These are phyloP conservation scores for Omphaloscelis lunosa DNA, from an alignment of 2,888 invertebrate species.

Conservation along the genomic window DNA sequence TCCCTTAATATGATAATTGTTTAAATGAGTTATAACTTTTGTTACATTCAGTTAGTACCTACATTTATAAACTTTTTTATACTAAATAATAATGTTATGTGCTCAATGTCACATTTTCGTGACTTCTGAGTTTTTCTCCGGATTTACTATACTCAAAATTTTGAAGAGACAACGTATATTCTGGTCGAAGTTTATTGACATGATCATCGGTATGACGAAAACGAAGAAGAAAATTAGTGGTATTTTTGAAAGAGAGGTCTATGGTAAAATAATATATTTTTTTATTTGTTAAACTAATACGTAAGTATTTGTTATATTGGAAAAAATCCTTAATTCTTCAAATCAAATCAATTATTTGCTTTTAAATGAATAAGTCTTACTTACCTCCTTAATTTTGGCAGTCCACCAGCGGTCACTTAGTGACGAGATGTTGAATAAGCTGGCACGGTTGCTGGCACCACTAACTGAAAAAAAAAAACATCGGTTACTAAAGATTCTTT, in stretches of 20 bases:
- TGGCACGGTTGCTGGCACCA: neutral
- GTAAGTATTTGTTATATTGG: neutral
- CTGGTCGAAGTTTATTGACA: neutral
- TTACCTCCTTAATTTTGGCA: neutral
- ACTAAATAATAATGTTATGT: neutral
- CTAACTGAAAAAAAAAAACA: neutral
- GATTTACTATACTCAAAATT: neutral
- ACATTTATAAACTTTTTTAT: too few species aligned
- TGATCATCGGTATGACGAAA: neutral
- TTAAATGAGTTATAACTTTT: too few species aligned
- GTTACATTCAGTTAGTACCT: too few species aligned
- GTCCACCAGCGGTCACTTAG: neutral
- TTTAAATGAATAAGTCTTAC: neutral
- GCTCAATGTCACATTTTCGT: neutral
- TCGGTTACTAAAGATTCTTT: neutral
- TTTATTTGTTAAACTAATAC: neutral
- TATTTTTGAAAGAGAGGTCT: neutral
- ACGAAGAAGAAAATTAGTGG: neutral
- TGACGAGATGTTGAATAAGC: neutral
- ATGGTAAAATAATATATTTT: neutral
- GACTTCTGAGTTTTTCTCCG: neutral
- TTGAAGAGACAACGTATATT: neutral
- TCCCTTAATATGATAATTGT: too few species aligned
- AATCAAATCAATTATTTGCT: too few species aligned
- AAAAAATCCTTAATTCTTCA: neutral